These are phyloP conservation scores for Aleadryas rufinucha DNA, from an alignment of 2,113 vertebrate genomes.

Conservation along the genomic window DNA sequence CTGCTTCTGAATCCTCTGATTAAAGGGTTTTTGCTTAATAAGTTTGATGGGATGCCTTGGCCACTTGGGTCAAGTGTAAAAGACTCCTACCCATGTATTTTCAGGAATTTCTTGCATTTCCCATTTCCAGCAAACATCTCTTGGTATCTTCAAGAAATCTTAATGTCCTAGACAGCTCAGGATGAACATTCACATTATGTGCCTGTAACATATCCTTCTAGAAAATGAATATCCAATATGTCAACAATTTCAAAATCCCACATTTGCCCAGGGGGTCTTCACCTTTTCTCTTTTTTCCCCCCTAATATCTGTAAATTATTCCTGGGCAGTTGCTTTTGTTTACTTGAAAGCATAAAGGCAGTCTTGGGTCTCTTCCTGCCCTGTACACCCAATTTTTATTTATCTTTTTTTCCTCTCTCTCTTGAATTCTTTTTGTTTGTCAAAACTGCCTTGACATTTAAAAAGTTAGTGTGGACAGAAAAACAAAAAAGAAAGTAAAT, in stretches of 20 bases:
- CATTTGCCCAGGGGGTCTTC: background rate
- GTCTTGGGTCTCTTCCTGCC: background rate
- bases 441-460: background rate
- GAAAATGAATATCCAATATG: background rate
- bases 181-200: accelerated
- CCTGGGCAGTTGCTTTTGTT: background rate
- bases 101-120: background rate
- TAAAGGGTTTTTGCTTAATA: background rate
- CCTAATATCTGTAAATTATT: background rate
- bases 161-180: background rate
- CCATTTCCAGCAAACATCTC: background rate
- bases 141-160: background rate
- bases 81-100: background rate
- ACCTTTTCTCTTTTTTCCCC: accelerated
- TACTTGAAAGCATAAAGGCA: background rate
- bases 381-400: background rate
- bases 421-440: background rate
- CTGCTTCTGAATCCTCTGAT: background rate
- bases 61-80: background rate
- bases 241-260: background rate
- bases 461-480: background rate
- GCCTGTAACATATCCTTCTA: background rate
- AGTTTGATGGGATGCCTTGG: background rate
- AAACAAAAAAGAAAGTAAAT: background rate
- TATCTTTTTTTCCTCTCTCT: background rate